Evolutionary conservation across 2,888 invertebrate genomes (phyloP), one percentile per base, ranked within the genome.

Genomic region (Nineta flava): DNA sequence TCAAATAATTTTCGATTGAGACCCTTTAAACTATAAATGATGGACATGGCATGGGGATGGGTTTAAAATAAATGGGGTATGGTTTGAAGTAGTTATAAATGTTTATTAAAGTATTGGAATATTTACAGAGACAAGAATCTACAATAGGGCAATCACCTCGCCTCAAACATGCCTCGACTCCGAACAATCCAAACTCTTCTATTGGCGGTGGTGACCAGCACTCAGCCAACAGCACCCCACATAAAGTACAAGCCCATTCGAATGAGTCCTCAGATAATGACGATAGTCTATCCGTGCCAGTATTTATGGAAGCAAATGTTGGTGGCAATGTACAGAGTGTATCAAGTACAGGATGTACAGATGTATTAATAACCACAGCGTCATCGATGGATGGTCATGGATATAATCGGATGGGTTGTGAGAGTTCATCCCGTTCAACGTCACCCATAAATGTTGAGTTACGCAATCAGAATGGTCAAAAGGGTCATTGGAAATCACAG

Each of bases 401-500:
- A 26, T 6, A 26, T 7, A 26, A 5, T 6, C 26, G 7, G 7
- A 26, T 26, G 26, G 7, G 1, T 5, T 26, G 26, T 26, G 50
- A 56, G 17, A 48, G 42, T 16, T 48, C 53, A 38, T 40, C 44
- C 45, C 32, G 46, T 48, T 5, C 53, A 52, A 44, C 48, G 50
- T 46, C 54, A 53, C 44, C 44, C 16, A 19, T 26, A n/a, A 50
- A 48, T 53, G 12, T 58, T 9, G 49, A 47, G 31, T 52, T 46
- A 35, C 53, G 38, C 35, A 50, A 48, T 38, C 32, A n/a, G 3
- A 19, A 34, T 41, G 16, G 7, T 26, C 26, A 26, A n/a, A n/a
- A n/a, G 4, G 7, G 26, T 26, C 65, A 67, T 50, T 68, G 68
- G 66, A 70, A 71, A 57, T 70, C 68, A 2, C 72, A 74, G 64